These are phyloP conservation scores for Drosophila insularis DNA, from an alignment of 1,140 invertebrate genomes.

Conservation along the genomic window DNA sequence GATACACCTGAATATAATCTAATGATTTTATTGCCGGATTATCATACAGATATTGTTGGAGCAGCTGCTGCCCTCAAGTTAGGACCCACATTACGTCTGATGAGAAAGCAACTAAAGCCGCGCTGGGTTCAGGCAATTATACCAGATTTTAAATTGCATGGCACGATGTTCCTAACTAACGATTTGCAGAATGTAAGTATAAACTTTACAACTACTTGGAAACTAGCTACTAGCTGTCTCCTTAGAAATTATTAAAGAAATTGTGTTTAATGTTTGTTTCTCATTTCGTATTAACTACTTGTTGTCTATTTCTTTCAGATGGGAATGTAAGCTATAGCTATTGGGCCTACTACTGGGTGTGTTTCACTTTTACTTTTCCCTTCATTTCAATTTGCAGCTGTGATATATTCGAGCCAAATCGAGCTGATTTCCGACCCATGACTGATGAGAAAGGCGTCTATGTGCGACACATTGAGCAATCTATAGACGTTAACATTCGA, in stretches of 20 bases:
- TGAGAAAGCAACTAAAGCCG: constrained; percentile 86
- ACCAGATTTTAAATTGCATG: constrained; percentile 90
- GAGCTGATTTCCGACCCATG: constrained; percentile 89
- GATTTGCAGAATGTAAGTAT: constrained; percentile 89
- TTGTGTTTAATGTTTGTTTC: too few species aligned
- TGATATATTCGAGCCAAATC: constrained; percentile 90
- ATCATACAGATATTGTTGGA: constrained; percentile 81
- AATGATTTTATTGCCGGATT: constrained; percentile 85
- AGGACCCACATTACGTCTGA: constrained; percentile 85
- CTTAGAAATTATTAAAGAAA: too few species aligned
- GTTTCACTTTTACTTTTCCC: constrained; percentile 50
- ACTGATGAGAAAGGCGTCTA: constrained; percentile 88
- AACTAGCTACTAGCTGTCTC: too few species aligned
- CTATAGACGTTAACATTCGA: constrained; percentile 90
- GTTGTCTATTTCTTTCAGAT: constrained; percentile 46
- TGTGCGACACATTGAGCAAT: constrained; percentile 91
- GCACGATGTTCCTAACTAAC: constrained; percentile 89
- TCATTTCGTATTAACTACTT: too few species aligned
- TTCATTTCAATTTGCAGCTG: constrained; percentile 83
- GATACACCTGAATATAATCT: constrained; percentile 87
- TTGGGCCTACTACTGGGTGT: neutral
- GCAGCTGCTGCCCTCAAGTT: constrained; percentile 77
- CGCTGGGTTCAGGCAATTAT: constrained; percentile 88
- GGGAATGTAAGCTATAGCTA: constrained; percentile 63
- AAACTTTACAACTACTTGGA: too few species aligned